Evolutionary conservation across 2,888 invertebrate genomes (phyloP).

Genomic region (Polylopha cassiicola): DNA sequence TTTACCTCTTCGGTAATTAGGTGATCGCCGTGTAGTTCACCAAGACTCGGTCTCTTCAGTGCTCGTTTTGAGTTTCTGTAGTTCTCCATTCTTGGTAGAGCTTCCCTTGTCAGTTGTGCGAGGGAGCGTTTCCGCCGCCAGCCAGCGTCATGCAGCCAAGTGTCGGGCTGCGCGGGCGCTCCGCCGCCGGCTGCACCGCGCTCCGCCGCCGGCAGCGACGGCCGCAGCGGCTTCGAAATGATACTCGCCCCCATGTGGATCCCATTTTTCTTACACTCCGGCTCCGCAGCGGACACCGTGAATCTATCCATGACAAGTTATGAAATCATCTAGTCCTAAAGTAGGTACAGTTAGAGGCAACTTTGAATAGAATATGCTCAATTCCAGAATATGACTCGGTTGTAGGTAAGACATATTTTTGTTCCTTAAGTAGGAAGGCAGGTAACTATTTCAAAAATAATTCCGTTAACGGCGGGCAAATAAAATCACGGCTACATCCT

Average conservation of each 20-base stretch:
- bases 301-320: conserved; percentile 53
- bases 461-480: too few relatives aligned
- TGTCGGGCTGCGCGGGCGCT: conserved; percentile 44
- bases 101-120: conserved; percentile 85
- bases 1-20: conserved; percentile 63
- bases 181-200: conserved; percentile 35
- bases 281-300: conserved; percentile 57
- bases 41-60: conserved; percentile 87
- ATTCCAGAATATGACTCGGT: too few relatives aligned
- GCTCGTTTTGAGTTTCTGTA: conserved; percentile 87
- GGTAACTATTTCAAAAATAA: too few relatives aligned
- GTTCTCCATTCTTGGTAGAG: conserved; percentile 88
- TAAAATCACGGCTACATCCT: too few relatives aligned
- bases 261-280: conserved; percentile 64
- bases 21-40: conserved; percentile 86
- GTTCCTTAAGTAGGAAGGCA: too few relatives aligned
- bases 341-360: too few relatives aligned
- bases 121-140: conserved; percentile 76
- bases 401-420: too few relatives aligned
- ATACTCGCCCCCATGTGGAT: conserved; percentile 68
- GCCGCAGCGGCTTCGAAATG: conserved; percentile 59
- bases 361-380: too few relatives aligned
- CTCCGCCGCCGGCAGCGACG: conserved; percentile 53
- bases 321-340: too few relatives aligned
- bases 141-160: conserved; percentile 68